Evolutionary conservation across 1,140 invertebrate genomes (phyloP), one percentile per base, ranked within the genome.

Genomic region (Cherax quadricarinatus): DNA sequence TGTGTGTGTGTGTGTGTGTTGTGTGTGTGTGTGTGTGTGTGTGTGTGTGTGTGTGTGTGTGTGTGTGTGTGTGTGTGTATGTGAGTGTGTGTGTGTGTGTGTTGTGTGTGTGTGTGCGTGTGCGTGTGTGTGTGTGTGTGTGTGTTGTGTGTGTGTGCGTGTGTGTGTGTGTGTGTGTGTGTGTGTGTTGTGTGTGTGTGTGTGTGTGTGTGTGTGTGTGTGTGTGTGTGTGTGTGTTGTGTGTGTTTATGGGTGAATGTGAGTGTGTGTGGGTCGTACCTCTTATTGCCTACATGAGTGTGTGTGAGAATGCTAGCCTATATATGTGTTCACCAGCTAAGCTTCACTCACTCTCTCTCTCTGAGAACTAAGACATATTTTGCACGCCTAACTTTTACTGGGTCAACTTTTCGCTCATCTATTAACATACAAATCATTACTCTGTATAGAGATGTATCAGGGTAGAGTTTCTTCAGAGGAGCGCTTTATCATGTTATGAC

Each of bases 131-230:
- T 84, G 53, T 60, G 24, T 84, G 24, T 84, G 53, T 84, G 14
- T 75, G 18, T 41, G 49, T 84, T n/a, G n/a, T n/a, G 53, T 62
- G 82, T 84, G 82, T 57, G 1, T 66, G 16, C 48, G 49, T 14
- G 49, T 51, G 24, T 84, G 53, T 84, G 53, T 62, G 14, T 62
- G 53, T 84, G 53, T 84, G n/a, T 84, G 53, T 53, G 82, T 53
- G 24, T 53, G 51, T 84, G 53, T 21, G n/a, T 16, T 30, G 53
- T 30, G 53, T 57, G 49, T 62, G 24, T 2, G 53, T 57, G 18
- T 81, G 79, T 81, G 14, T 81, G 51, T 81, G 51, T 81, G 48
- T 81, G 78, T 80, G 78, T 80, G 6, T 70, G 66, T 70, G 6
- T 21, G 66, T 70, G 6, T 70, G 66, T 70, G 66, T 70, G 66